Conservation (phyloP, 2,888 invertebrate species). For the Cheilosia impressa region DNA sequence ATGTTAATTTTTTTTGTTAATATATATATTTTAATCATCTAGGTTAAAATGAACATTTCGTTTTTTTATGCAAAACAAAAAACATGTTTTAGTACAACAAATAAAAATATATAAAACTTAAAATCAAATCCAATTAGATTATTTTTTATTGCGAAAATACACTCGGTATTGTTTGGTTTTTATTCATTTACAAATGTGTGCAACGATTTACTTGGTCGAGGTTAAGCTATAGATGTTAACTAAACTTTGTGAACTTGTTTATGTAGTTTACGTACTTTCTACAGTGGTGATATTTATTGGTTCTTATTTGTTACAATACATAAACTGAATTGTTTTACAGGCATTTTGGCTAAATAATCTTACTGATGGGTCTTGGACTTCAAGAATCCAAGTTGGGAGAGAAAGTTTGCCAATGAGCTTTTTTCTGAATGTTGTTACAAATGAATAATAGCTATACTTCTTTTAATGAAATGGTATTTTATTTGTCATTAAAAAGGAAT, state of each 20-base stretch:
- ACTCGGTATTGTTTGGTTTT: background rate
- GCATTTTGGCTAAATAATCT: no score
- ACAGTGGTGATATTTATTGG: constrained; percentile 46
- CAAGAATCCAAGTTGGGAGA: no score
- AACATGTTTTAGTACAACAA: constrained; percentile 61
- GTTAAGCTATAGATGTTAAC: background rate
- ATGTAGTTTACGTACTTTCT: background rate
- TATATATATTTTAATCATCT: constrained; percentile 54
- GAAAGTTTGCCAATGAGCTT: no score
- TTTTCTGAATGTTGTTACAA: no score
- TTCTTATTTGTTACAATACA: no score
- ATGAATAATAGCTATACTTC: no score
- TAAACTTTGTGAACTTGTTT: constrained; percentile 13
- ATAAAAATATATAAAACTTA: constrained; percentile 31
- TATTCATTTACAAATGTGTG: constrained; percentile 67
- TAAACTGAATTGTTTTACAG: no score
- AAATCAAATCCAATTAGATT: constrained; percentile 51
- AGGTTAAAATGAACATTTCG: constrained; percentile 63
- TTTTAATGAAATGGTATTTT: no score
- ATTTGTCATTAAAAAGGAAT: no score
- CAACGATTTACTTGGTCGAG: constrained; percentile 61
- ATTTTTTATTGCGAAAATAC: constrained; percentile 36
- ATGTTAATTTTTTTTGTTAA: constrained; percentile 31
- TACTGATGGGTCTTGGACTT: no score
- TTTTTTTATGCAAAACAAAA: constrained; percentile 69